phyloP scores from a whole-genome alignment of 2,113 vertebrate genomes.

The Eclectus roratus region DNA sequence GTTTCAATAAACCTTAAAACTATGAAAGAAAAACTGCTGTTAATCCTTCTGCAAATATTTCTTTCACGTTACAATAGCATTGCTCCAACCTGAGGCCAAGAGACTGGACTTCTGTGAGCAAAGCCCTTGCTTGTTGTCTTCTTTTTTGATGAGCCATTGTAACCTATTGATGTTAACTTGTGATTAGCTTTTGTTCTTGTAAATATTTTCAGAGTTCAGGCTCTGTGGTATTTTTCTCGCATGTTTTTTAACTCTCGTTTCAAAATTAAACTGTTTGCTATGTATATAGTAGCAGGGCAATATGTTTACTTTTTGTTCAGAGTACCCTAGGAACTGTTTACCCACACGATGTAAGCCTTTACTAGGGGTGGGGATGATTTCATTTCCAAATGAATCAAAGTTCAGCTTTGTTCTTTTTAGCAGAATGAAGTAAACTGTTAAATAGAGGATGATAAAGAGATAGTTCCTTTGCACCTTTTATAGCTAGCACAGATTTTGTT shows the following conservation, averaged over 20 bases:
- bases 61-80: background rate
- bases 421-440: constrained; percentile 82
- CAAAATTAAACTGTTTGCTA: constrained; percentile 57
- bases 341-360: constrained; percentile 63
- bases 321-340: constrained; percentile 69
- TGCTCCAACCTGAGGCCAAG: background rate
- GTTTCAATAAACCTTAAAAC: background rate
- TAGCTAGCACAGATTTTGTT: constrained; percentile 79
- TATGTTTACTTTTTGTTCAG: constrained; percentile 69
- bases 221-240: constrained; percentile 49
- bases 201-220: constrained; percentile 39
- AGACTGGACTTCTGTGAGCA: background rate
- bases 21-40: background rate
- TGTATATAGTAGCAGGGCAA: constrained; percentile 66
- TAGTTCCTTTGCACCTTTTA: constrained; percentile 85
- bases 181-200: constrained; percentile 10
- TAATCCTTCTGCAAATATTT: background rate
- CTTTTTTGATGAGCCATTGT: background rate
- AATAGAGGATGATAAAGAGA: constrained; percentile 81
- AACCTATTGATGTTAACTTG: background rate
- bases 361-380: constrained; percentile 57
- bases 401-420: constrained; percentile 62
- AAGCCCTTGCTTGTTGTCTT: background rate
- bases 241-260: constrained; percentile 40
- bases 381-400: constrained; percentile 73